Conservation (phyloP, 2,797 vertebrate genomes). For the Syndactyla subalaris region DNA sequence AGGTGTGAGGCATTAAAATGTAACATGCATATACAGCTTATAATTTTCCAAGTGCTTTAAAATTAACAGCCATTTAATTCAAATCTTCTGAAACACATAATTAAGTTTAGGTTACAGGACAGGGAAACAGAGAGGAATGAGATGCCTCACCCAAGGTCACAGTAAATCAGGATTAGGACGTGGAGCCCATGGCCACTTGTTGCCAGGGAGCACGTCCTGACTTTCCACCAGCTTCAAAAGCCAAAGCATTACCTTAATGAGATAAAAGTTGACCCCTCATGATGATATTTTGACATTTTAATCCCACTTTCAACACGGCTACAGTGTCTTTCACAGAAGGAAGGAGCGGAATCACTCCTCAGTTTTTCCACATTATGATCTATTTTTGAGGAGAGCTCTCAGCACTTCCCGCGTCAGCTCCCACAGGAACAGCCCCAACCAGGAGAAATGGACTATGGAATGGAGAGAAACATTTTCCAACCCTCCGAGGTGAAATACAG, state of each 20-base stretch:
- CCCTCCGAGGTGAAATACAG: background rate
- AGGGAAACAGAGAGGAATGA: background rate
- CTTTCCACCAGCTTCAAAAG: background rate
- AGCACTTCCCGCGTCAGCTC: background rate
- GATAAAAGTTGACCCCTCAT: background rate
- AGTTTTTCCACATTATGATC: constrained; percentile 9
- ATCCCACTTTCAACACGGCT: constrained; percentile 4
- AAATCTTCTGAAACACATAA: background rate
- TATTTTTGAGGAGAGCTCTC: background rate
- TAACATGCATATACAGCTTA: accelerated
- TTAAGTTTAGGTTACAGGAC: background rate
- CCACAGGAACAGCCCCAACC: background rate
- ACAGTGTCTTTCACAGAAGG: background rate
- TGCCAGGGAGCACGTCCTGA: background rate
- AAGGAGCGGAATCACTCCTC: background rate
- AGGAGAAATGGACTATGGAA: background rate
- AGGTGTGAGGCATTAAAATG: background rate
- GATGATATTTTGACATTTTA: background rate
- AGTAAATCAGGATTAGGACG: background rate
- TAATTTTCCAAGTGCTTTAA: background rate
- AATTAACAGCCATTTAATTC: background rate
- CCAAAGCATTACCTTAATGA: constrained; percentile 24
- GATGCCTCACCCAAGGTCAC: constrained; percentile 11
- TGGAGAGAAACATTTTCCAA: background rate
- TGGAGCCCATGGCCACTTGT: background rate